Percentiles rank a stretch among this genome's conserved stretches.
Evolutionary conservation across 1,140 invertebrate genomes (phyloP).

Genomic region (Cydia strobilella): DNA sequence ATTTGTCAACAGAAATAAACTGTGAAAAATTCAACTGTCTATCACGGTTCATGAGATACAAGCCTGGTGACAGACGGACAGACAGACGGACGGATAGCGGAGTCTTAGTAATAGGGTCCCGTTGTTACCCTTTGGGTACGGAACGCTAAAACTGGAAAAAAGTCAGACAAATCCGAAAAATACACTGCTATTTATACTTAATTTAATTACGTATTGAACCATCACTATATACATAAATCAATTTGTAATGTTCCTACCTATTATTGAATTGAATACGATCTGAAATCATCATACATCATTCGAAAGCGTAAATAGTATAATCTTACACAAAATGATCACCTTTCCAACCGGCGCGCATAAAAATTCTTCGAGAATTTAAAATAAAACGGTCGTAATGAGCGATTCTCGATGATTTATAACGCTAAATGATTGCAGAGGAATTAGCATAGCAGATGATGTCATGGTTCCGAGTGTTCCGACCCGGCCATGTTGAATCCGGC

Average conservation of each 20-base stretch:
- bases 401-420: slow-evolving; percentile 52
- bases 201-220: too few species aligned
- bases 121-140: too few species aligned
- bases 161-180: too few species aligned
- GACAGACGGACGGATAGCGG: too few species aligned
- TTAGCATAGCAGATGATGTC: slow-evolving; percentile 65
- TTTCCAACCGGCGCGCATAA: slow-evolving; percentile 15
- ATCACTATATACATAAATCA: too few species aligned
- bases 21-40: too few species aligned
- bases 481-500: neutral
- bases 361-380: slow-evolving; percentile 33
- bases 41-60: too few species aligned
- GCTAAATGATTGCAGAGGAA: slow-evolving; percentile 54
- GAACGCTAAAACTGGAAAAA: too few species aligned
- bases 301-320: neutral
- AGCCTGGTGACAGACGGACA: too few species aligned
- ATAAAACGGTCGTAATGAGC: slow-evolving; percentile 46
- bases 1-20: too few species aligned
- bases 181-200: too few species aligned
- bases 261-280: neutral
- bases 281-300: slow-evolving; percentile 6
- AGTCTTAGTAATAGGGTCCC: too few species aligned
- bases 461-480: slow-evolving; percentile 54
- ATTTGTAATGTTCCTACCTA: neutral
- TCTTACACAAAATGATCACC: slow-evolving; percentile 15